Conservation (phyloP, 2,888 invertebrate genomes). For the Hedya salicella region DNA sequence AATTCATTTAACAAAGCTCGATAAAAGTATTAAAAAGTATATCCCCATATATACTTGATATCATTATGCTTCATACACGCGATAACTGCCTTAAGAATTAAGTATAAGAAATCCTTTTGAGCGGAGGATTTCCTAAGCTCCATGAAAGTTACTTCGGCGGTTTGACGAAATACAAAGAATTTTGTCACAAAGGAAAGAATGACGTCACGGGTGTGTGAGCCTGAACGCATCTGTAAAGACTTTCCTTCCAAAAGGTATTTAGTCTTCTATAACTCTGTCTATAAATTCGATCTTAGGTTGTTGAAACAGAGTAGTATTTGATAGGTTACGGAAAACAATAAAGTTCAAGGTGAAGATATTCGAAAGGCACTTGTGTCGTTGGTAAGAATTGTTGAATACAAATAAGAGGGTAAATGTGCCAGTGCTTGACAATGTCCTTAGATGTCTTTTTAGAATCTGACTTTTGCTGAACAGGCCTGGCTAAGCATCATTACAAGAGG, state of each 20-base stretch:
- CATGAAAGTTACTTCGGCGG: neutral
- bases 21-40: neutral
- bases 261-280: neutral
- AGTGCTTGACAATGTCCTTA: too few species aligned
- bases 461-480: too few species aligned
- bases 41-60: neutral
- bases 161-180: conserved; percentile 4
- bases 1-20: neutral
- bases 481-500: too few species aligned
- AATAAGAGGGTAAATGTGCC: too few species aligned
- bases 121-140: neutral
- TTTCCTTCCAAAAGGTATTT: neutral
- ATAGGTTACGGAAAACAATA: too few species aligned
- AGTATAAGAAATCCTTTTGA: conserved; percentile 3
- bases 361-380: too few species aligned
- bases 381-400: too few species aligned
- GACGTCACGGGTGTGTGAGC: neutral
- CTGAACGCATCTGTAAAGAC: neutral
- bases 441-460: too few species aligned
- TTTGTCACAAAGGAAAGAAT: conserved; percentile 8
- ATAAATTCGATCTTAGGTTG: neutral
- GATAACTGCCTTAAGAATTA: neutral
- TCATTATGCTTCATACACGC: neutral
- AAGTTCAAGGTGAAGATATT: too few species aligned
- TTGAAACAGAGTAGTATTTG: too few species aligned